Evolutionary conservation across 2,888 invertebrate genomes (phyloP).

Genomic region (Leptinotarsa haldemani): DNA sequence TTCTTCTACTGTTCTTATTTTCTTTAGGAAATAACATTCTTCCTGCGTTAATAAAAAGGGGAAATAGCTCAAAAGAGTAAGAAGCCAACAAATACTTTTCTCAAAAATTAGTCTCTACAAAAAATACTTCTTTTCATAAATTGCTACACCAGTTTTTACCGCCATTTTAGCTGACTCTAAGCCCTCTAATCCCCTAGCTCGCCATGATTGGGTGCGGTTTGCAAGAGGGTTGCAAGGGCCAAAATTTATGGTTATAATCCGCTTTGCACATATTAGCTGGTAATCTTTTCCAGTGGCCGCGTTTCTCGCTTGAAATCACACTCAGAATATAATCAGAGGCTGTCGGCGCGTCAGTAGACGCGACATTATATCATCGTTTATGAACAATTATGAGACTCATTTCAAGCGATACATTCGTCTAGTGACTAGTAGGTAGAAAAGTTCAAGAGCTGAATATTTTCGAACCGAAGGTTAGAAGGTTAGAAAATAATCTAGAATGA

Average conservation of each 20-base stretch:
- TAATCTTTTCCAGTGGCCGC: conserved; percentile 59
- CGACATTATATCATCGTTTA: conserved; percentile 12
- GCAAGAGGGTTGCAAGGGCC: conserved; percentile 45
- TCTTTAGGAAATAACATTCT: no score
- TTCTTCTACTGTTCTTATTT: no score
- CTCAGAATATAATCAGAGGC: conserved; percentile 47
- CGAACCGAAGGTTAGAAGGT: background rate
- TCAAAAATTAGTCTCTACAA: no score
- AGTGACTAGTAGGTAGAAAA: background rate
- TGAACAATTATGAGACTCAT: conserved; percentile 5
- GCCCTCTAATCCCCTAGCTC: conserved; percentile 10
- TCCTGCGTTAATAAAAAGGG: no score
- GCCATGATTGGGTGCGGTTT: conserved; percentile 20
- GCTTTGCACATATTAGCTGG: conserved; percentile 61
- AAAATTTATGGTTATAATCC: conserved; percentile 57
- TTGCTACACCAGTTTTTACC: background rate
- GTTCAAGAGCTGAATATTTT: background rate
- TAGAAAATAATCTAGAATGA: no score
- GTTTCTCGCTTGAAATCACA: conserved; percentile 58
- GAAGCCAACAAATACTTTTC: no score
- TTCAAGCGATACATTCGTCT: background rate
- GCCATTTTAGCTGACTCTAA: conserved; percentile 2
- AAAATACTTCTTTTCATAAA: no score
- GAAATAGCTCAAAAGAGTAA: no score
- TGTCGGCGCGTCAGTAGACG: conserved; percentile 10